Evolutionary conservation across 2,888 invertebrate genomes (phyloP).

Genomic region (Penaeus monodon): DNA sequence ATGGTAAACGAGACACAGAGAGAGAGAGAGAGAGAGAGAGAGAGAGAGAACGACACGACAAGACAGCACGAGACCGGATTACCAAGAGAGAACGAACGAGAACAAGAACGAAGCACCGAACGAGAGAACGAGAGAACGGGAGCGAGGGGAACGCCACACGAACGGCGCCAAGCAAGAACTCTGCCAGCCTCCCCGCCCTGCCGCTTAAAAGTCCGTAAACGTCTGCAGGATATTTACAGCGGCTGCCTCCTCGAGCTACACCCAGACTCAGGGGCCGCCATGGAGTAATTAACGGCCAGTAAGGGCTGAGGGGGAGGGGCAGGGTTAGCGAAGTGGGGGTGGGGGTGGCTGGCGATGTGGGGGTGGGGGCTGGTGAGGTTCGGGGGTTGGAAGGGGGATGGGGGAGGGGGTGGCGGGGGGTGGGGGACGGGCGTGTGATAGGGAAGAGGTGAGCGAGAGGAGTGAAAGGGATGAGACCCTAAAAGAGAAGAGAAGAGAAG

Average conservation of each 20-base stretch:
- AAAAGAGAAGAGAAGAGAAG: not conserved
- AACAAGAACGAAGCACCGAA: not conserved
- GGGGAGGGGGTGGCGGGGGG: not conserved
- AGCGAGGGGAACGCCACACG: not conserved
- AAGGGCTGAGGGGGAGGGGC: not conserved
- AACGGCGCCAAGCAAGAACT: not conserved
- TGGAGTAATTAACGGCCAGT: conserved; percentile 19
- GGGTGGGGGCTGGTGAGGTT: not conserved
- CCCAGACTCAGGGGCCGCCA: not conserved
- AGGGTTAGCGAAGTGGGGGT: not conserved
- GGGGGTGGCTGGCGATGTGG: not conserved
- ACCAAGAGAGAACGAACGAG: not conserved
- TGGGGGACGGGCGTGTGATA: not conserved
- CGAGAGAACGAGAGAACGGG: not conserved
- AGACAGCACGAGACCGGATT: not conserved
- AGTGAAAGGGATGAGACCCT: not conserved
- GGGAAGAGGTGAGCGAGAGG: not conserved
- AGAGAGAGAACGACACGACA: not conserved
- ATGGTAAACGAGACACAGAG: not conserved
- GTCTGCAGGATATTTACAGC: conserved; percentile 21
- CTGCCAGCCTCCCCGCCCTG: not conserved
- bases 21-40: not conserved
- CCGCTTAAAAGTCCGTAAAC: conserved; percentile 30
- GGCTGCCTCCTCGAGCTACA: not conserved
- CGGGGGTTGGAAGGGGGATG: not conserved